Evolutionary conservation across 2,113 vertebrate species (phyloP).

Genomic region (Xiphorhynchus elegans): DNA sequence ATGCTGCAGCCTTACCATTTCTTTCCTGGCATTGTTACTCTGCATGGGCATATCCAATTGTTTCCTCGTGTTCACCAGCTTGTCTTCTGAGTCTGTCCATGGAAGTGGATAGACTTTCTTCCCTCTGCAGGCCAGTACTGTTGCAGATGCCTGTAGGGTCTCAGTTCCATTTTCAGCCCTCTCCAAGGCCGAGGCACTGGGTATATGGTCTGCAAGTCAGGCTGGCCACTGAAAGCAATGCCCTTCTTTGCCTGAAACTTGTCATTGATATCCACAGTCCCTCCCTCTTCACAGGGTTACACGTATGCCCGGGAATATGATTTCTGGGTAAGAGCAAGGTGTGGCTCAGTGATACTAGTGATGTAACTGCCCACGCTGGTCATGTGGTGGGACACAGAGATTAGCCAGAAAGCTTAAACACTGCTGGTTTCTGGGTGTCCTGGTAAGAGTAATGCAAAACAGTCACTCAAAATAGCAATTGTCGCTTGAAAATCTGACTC

Average conservation of each 20-base stretch:
- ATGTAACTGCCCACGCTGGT: background rate
- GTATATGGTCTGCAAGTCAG: accelerated
- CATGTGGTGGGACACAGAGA: background rate
- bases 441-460: background rate
- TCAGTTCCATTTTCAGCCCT: background rate
- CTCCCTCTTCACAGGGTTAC: background rate
- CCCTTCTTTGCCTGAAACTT: background rate
- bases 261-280: background rate
- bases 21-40: background rate
- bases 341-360: background rate
- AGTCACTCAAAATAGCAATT: slow-evolving; percentile 28
- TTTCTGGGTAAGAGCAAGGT: background rate
- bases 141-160: background rate
- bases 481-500: slow-evolving; percentile 13
- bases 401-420: background rate
- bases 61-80: background rate
- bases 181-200: background rate
- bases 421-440: background rate
- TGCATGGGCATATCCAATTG: background rate
- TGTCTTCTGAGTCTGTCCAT: background rate
- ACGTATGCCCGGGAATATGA: background rate
- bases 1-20: background rate
- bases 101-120: background rate
- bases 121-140: too few species aligned
- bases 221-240: background rate